Percentiles rank a stretch among this genome's conserved stretches.
phyloP scores from a whole-genome alignment of 2,888 invertebrate species.

The Troilus luridus region DNA sequence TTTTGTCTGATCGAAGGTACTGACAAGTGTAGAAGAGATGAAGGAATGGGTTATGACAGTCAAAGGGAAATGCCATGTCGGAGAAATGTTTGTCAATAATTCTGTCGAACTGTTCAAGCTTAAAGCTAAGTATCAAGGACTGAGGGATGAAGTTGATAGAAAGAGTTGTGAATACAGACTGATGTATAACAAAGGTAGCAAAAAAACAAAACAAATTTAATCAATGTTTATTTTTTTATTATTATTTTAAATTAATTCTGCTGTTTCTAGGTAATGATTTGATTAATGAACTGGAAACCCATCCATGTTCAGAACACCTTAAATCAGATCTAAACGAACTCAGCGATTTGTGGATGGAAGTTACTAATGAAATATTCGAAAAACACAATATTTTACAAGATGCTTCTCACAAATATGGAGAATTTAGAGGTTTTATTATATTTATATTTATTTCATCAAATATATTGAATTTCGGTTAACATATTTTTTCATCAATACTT shows the following conservation, averaged over 20 bases:
- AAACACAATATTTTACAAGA: slow-evolving; percentile 78
- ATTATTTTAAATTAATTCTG: slow-evolving; percentile 3
- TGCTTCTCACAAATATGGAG: slow-evolving; percentile 83
- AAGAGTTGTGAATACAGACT: slow-evolving; percentile 70
- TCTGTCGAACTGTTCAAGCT: slow-evolving; percentile 81
- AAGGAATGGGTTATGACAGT: slow-evolving; percentile 77
- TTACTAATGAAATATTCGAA: slow-evolving; percentile 79
- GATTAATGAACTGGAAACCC: slow-evolving; percentile 57
- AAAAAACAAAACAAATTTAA: not conserved
- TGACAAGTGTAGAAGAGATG: slow-evolving; percentile 73
- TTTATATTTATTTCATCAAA: slow-evolving; percentile 6
- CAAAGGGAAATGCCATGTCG: slow-evolving; percentile 76
- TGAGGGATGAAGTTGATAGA: slow-evolving; percentile 81
- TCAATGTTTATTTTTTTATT: not conserved
- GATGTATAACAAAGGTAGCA: slow-evolving; percentile 60
- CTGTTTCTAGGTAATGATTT: slow-evolving; percentile 72
- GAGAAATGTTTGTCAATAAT: slow-evolving; percentile 73
- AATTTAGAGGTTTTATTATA: slow-evolving; percentile 72
- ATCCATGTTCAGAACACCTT: slow-evolving; percentile 52
- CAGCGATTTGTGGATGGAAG: slow-evolving; percentile 74
- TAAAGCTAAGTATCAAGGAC: slow-evolving; percentile 78
- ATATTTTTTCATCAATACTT: not conserved
- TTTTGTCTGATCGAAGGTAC: slow-evolving; percentile 68
- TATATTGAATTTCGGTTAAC: not conserved
- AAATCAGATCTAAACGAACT: slow-evolving; percentile 58